These are phyloP conservation scores for Rhorus exstirpatorius DNA, from an alignment of 2,888 invertebrate species.

Conservation along the genomic window DNA sequence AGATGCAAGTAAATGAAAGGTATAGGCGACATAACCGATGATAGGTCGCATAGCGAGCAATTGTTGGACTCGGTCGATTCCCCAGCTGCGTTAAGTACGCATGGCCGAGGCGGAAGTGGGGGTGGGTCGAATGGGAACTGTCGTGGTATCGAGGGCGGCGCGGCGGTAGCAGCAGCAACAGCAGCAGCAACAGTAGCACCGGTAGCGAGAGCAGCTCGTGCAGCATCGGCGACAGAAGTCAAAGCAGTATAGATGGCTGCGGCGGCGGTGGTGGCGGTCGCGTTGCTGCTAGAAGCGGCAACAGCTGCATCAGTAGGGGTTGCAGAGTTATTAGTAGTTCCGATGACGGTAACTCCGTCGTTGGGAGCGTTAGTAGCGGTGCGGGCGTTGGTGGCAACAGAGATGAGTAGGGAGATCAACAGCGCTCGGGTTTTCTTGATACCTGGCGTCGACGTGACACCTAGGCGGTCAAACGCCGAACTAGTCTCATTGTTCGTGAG, in stretches of 20 bases:
- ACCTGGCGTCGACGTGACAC: too few relatives aligned
- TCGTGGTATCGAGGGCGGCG: slow-evolving; percentile 75
- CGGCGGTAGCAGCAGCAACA: slow-evolving; percentile 74
- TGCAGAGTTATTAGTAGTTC: slow-evolving; percentile 76
- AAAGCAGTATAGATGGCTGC: slow-evolving; percentile 82
- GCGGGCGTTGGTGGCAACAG: slow-evolving; percentile 80
- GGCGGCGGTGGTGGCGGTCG: slow-evolving; percentile 69
- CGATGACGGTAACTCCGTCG: slow-evolving; percentile 79
- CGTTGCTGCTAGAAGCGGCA: slow-evolving; percentile 84
- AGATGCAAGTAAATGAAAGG: slow-evolving; percentile 86
- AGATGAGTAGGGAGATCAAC: too few relatives aligned
- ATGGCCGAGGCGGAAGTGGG: slow-evolving; percentile 83
- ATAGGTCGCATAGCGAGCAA: slow-evolving; percentile 85
- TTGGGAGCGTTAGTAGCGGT: slow-evolving; percentile 81
- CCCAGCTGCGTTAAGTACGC: slow-evolving; percentile 84
- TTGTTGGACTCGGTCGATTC: slow-evolving; percentile 87
- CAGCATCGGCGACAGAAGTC: slow-evolving; percentile 87
- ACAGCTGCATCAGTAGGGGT: slow-evolving; percentile 87
- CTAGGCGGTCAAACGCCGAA: too few relatives aligned
- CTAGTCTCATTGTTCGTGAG: too few relatives aligned
- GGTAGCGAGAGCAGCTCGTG: slow-evolving; percentile 84
- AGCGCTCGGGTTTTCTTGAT: too few relatives aligned
- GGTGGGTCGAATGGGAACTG: slow-evolving; percentile 82
- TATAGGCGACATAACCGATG: slow-evolving; percentile 86
- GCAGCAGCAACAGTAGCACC: slow-evolving; percentile 75